These are phyloP conservation scores for Calameuta idolon DNA, from an alignment of 2,888 invertebrate species.

Conservation along the genomic window DNA sequence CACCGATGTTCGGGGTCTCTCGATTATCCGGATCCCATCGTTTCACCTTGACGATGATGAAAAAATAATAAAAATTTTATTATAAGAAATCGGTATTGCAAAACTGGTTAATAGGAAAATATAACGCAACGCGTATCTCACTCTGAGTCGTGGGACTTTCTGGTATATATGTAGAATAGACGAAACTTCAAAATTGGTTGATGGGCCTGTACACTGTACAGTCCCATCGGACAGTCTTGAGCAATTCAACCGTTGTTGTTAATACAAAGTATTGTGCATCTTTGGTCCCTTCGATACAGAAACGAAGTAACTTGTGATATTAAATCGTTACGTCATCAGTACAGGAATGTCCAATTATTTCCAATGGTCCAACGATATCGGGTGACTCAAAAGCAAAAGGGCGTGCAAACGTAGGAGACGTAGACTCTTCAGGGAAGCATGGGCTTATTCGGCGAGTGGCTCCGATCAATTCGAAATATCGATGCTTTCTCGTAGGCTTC, in stretches of 20 bases:
- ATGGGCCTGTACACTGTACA: background rate
- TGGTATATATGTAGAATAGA: background rate
- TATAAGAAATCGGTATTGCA: background rate
- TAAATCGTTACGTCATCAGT: background rate
- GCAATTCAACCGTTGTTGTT: background rate
- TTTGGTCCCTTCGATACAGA: background rate
- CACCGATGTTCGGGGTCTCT: background rate
- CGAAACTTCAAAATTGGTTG: background rate
- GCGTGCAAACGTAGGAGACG: too few relatives aligned
- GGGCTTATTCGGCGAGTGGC: background rate
- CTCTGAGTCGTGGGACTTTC: background rate
- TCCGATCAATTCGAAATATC: background rate
- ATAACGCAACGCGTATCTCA: background rate
- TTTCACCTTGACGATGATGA: constrained; percentile 11
- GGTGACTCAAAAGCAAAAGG: too few relatives aligned
- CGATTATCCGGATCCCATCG: too few relatives aligned
- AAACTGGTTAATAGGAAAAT: background rate
- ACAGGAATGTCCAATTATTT: background rate
- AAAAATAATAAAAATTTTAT: background rate
- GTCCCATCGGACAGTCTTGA: background rate
- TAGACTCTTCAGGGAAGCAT: too few relatives aligned
- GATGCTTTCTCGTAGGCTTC: background rate
- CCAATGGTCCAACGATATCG: background rate
- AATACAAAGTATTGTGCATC: background rate
- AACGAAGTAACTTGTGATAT: background rate